Conservation (phyloP, 2,113 vertebrate species). For the Pangasianodon hypophthalmus region DNA sequence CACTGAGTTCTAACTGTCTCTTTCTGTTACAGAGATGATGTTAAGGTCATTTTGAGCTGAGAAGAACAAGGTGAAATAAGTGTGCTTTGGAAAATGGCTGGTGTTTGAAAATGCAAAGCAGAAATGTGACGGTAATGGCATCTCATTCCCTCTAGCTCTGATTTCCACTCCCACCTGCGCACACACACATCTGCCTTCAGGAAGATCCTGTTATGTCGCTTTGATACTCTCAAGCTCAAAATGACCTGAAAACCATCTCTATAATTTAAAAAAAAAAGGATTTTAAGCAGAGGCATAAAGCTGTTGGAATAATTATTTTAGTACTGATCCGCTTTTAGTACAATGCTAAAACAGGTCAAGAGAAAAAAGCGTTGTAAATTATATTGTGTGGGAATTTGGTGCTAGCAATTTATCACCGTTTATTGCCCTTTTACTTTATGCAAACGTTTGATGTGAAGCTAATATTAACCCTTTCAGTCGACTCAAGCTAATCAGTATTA, state of each 20-base stretch:
- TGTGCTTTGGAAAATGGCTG: neutral
- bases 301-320: neutral
- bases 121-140: neutral
- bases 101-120: conserved; percentile 4
- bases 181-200: conserved; percentile 5
- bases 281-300: neutral
- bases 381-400: neutral
- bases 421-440: neutral
- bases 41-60: neutral
- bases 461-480: neutral
- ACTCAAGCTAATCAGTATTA: neutral
- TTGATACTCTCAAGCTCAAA: conserved; percentile 13
- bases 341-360: neutral
- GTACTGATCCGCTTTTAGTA: neutral
- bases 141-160: neutral
- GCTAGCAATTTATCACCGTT: neutral
- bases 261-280: neutral
- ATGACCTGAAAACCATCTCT: conserved; percentile 16
- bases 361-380: neutral
- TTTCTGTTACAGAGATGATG: neutral
- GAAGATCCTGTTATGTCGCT: conserved; percentile 5
- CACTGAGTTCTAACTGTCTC: neutral
- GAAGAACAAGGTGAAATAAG: neutral
- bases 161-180: neutral
- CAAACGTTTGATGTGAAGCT: neutral